Evolutionary conservation across 2,888 invertebrate genomes (phyloP), one percentile per base, ranked within the genome.

Genomic region (Nomada lathburiana): DNA sequence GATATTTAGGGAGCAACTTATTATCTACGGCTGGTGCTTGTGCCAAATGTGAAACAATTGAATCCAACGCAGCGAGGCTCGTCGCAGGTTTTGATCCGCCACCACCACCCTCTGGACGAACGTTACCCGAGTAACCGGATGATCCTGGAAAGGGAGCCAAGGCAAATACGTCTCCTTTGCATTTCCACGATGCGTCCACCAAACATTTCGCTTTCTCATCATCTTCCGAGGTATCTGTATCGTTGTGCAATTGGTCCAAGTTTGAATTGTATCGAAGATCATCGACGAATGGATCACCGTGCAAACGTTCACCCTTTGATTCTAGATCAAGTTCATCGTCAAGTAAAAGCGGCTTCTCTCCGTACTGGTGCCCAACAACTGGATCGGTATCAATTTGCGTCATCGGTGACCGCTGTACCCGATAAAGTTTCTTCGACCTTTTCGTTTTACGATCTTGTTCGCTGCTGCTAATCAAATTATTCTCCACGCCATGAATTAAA

Each of bases 291-390:
- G 96, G 95, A 89, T 95, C 95, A 62, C 95, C 95, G 60, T 94
- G 94, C 1, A 90, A 89, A 71, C 94, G 94, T 44, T 92, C 93
- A 0, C 92, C 91, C 57, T 92, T 93, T 0, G 91, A 93, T 72
- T 96, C 96, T 0, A 95, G 95, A 88, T 96, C 96, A n/a, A 97
- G 93, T 89, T 97, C 97, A 92, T 97, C 97, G 90, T 97, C 97
- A 74, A 97, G 95, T 5, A 97, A 92, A 55, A 97, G 93, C 1
- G 97, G 97, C 86, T 96, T 95, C 82, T 97, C 97, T 0, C 97
- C 97, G 88, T 97, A 97, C 87, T 96, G 96, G 92, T 97, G 97
- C 0, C 97, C 96, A 9, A 97, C 96, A 82, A 97, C 96, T 0
- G 93, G 93, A 74, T 94, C 93, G 0, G 90, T 86, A 1, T 89